Evolutionary conservation across 2,113 vertebrate genomes (phyloP), one percentile per base, ranked within the genome.

Genomic region (Australoheros scitulus): DNA sequence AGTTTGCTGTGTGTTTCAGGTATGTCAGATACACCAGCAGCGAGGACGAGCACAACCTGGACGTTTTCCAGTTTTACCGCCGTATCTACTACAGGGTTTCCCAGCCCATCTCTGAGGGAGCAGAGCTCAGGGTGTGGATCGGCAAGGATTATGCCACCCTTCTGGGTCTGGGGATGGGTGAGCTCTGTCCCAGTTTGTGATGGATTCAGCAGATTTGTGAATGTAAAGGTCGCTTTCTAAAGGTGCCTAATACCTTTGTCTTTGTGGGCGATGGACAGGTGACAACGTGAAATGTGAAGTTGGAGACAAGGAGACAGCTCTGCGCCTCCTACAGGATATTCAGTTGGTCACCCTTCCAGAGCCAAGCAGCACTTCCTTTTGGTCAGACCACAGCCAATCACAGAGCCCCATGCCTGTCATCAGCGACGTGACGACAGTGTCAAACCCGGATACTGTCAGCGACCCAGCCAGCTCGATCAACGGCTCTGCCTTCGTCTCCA

Each of bases 71-170:
- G 93, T 94, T 94, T 74, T 94, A 94, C 56, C 91, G 94, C 2
- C 94, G 90, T 70, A 96, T 96, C 80, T 96, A 96, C 88, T 96
- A 96, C 86, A 94, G 86, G 61, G 93, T 94, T 26, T 93, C 93
- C 58, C 92, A 94, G 86, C 72, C 89, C 13, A 91, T 96, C 61
- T 8, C 92, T 0, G 93, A 93, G 7, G 94, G 95, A n/a, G 64
- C 87, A 1, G 95, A 96, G 88, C 93, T 96, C 29, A 91, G 87
- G 59, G 95, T 96, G 50, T 95, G 94, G 92, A 95, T 96, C 1
- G 95, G 96, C 7, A 93, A 91, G 81, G 96, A 96, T 20, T 96
- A 96, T 11, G 95, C 93, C 26, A 85, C 87, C 2, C 84, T 95
- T 8, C 76, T 96, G 58, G 95, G 96, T 4, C 82, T 96, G n/a